Evolutionary conservation across 2,888 invertebrate genomes (phyloP), one percentile per base, ranked within the genome.

Genomic region (Anagyrus pseudococci): DNA sequence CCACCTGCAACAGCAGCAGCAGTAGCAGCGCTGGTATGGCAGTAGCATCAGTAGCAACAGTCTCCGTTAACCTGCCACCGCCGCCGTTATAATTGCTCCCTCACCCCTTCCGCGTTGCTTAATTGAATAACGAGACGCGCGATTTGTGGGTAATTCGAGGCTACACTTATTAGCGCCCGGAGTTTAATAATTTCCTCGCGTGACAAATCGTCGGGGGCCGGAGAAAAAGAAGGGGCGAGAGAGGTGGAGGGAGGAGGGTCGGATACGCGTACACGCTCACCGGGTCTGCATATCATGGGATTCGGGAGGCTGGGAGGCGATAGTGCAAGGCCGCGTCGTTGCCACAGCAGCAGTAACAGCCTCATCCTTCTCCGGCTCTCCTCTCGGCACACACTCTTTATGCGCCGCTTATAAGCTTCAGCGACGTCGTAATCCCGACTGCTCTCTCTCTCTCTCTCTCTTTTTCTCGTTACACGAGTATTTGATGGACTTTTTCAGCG

Each of bases 61-160:
- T 17, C 50, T 29, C 52, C 57, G 58, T 53, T 48, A 55, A 29
- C 33, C 41, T 23, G 8, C n/a, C n/a, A n/a, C n/a, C n/a, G 46
- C 46, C 29, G 43, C 56, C 61, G 55, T 61, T 65, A 55, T 65
- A 65, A 65, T 65, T 65, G 58, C 22, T 44, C 43, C 56, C 43
- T n/a, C 43, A n/a, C 8, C n/a, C 25, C 48, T 10, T 29, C 29
- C 10, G 6, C 29, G 29, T 4, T 2, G 61, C 61, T 54, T 54
- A 61, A 65, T 65, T 65, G 65, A 65, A 61, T 65, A 65, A 65
- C 65, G 58, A 61, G 61, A 58, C 37, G 57, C 46, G 54, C 55
- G 64, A 63, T 58, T 63, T 54, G 63, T 23, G 62, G 47, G 62
- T 53, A 46, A 62, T 62, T 57, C 62, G 57, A 62, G 57, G 57